phyloP scores from a whole-genome alignment of 2,113 vertebrate genomes.

The Antechinus stuartii region DNA sequence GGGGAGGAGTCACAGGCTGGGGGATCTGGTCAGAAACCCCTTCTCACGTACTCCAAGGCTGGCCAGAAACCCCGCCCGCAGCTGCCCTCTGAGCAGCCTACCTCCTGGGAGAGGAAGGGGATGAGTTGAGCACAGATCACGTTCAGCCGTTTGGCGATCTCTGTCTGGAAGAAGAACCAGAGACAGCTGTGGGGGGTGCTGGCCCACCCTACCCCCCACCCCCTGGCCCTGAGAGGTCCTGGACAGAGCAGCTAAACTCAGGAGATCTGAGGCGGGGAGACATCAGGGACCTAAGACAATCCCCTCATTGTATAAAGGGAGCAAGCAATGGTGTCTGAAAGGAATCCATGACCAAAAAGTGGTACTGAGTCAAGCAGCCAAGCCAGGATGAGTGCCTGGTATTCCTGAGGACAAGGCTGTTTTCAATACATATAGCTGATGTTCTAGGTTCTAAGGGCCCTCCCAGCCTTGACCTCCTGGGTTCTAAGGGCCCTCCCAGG shows the following conservation, averaged over 20 bases:
- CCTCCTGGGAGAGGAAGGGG: conserved; percentile 97
- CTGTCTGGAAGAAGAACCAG: conserved; percentile 86
- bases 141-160: conserved; percentile 95
- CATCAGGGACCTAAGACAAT: background rate
- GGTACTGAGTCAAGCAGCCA: background rate
- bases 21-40: fast-evolving
- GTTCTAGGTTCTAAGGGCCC: background rate
- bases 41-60: too few species aligned
- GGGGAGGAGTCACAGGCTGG: fast-evolving
- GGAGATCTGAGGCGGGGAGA: background rate
- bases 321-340: background rate
- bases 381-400: background rate
- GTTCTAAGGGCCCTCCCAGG: too few species aligned
- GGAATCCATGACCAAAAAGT: background rate
- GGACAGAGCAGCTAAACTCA: background rate
- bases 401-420: background rate
- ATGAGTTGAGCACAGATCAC: conserved; percentile 96
- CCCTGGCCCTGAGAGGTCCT: background rate
- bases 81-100: conserved; percentile 69
- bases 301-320: background rate
- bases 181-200: background rate
- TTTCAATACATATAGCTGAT: background rate
- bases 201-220: too few species aligned
- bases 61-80: background rate
- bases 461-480: too few species aligned